Base-by-base conservation (phyloP, 2,888 invertebrate genomes). In the Megastigmus dorsalis region DNA sequence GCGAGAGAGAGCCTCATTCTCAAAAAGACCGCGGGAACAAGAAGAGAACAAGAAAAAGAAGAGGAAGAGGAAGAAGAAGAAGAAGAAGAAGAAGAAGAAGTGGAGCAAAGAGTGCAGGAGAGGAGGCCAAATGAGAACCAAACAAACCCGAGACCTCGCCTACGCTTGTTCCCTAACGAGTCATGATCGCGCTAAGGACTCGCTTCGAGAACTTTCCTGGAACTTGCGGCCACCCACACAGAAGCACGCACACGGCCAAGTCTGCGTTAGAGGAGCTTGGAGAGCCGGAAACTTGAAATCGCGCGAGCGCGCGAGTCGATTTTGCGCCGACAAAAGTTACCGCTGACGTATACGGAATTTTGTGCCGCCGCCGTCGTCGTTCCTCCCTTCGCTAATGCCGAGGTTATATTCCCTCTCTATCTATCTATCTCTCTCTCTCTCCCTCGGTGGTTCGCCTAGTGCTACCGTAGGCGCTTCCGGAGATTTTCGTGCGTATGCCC, bases 121-220 rank as follows among this genome's bases (percentile, higher is more conserved):
- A n/a, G 41, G 2, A 23, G 60, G 36, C 54, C 63, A 70, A 75
- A 75, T 66, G 70, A 75, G 75, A 75, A 63, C 66, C 75, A 75
- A 75, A 75, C 60, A 74, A 67, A 62, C 59, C 10, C 30, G n/a
- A 18, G 6, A 26, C 18, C 30, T n/a, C n/a, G n/a, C n/a, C n/a
- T n/a, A n/a, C 28, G 18, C 41, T 28, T 15, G 18, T 26, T 23
- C 55, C 45, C 38, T 59, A 66, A 74, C 74, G 74, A 74, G 63
- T 63, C 50, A 67, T 54, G 73, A 67, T 73, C 73, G 67, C 38
- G 60, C 60, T 60, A 62, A 73, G 62, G 67, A 67, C 66, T 52
- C 15, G 18, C 36, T 23, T 18, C 33, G 20, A 41, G 23, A 66
- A 60, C 59, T 66, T 66, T 55, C n/a, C n/a, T n/a, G 26, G 52